A percentile compares a stretch with the other conserved stretches of the same genome.
These are phyloP conservation scores for Diadegma fenestrale DNA, from an alignment of 2,888 invertebrate species.

Conservation along the genomic window DNA sequence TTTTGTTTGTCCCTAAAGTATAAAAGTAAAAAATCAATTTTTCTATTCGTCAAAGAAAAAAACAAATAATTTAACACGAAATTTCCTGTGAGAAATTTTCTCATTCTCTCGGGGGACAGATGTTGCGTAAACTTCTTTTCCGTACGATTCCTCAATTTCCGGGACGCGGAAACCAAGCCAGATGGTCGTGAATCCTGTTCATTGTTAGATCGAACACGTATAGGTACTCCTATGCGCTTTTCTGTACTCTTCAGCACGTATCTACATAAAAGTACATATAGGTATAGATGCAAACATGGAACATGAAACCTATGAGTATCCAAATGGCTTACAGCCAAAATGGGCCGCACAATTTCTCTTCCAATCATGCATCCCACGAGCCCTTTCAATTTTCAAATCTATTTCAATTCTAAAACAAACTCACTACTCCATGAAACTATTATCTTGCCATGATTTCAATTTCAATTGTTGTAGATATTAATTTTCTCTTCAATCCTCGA, in stretches of 20 bases:
- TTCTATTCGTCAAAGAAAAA: not conserved
- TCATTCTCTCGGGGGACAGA: constrained; percentile 43
- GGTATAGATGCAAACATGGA: not conserved
- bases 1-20: not conserved
- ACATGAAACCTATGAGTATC: constrained; percentile 1
- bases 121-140: constrained; percentile 52
- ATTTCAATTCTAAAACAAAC: not conserved
- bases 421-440: not conserved
- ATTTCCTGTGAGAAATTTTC: constrained; percentile 22
- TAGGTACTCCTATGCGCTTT: not conserved
- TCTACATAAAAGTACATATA: not conserved
- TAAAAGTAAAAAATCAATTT: not conserved
- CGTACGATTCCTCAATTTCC: constrained; percentile 62
- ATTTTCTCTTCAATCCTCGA: not conserved
- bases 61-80: not conserved
- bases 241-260: not conserved
- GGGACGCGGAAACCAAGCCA: constrained; percentile 60
- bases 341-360: not conserved
- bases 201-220: constrained; percentile 55
- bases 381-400: not conserved
- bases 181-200: constrained; percentile 63
- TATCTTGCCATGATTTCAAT: not conserved
- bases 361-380: not conserved
- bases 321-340: not conserved
- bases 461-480: not conserved